Percentiles rank a stretch among this genome's conserved stretches.
Evolutionary conservation across 2,113 vertebrate species (phyloP).

Genomic region (Alligator sinensis): DNA sequence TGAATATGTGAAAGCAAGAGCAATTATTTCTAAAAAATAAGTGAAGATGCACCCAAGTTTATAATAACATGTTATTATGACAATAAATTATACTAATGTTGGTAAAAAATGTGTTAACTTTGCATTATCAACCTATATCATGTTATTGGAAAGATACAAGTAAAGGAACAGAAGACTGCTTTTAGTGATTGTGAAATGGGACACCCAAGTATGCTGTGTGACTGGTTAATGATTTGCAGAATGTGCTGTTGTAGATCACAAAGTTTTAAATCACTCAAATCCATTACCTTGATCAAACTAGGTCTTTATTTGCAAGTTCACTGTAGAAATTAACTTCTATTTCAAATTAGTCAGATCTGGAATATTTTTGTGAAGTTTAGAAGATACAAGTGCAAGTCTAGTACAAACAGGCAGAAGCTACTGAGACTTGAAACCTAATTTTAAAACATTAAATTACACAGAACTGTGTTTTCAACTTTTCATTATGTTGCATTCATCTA

Average conservation of each 20-base stretch:
- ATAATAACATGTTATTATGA: background rate
- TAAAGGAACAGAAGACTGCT: background rate
- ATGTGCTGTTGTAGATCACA: background rate
- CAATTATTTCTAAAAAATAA: background rate
- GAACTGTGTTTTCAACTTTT: background rate
- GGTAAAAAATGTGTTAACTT: background rate
- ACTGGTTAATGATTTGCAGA: background rate
- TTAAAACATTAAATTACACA: background rate
- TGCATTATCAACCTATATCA: background rate
- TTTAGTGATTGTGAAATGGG: background rate
- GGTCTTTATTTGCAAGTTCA: background rate
- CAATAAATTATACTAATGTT: background rate
- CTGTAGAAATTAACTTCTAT: background rate
- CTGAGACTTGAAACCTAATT: background rate
- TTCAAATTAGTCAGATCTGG: background rate
- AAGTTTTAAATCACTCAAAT: slow-evolving; percentile 5
- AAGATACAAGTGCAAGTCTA: background rate
- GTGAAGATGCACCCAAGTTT: background rate
- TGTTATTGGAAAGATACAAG: accelerated
- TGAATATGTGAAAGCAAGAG: background rate
- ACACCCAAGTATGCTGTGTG: background rate
- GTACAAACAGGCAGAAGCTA: background rate
- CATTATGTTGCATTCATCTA: background rate
- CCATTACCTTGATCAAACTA: slow-evolving; percentile 22
- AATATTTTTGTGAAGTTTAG: background rate